Evolutionary conservation across 2,888 invertebrate species (phyloP), one percentile per base, ranked within the genome.

Genomic region (Pycnomerus fuliginosus): DNA sequence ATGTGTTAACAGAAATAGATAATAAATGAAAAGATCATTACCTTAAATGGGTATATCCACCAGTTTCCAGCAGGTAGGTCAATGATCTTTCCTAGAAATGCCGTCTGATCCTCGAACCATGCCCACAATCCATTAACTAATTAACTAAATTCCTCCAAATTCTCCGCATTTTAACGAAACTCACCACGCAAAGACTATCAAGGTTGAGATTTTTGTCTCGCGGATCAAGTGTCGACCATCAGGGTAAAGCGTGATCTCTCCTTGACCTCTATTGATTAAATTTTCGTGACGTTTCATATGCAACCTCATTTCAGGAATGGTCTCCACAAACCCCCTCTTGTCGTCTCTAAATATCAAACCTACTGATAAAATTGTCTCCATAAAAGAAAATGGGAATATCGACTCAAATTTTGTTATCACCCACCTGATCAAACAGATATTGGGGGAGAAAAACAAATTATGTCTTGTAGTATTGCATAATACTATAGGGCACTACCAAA

Each of bases 341-440:
- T 51, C 58, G 3, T 57, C 80, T 35, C 77, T 89, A 39, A 82
- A 84, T 33, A 73, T 87, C 49, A 83, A 85, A 58, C 76, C 76
- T 56, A 72, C 76, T 33, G 69, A 80, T 46, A 78, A 76, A 69
- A 72, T 83, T 24, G 76, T 87, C 45, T 74, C 83, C 34, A 78
- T 86, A 16, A 83, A 82, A 62, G 89, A 90, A 70, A 78, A 82
- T 31, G 79, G 81, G 47, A 77, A 81, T 33, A 80, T 83, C 55
- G 87, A 89, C 67, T 83, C 84, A 40, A 83, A 83, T 62, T 90
- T 89, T 64, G 70, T 88, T 37, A 74, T 83, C 16, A 83, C 82
- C 57, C 82, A 84, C 65, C 68, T 88, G 36, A 75, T 83, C 23
- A 84, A 82, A 62, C 80, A 84, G 56, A 73, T 87, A 8, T 77